phyloP scores from a whole-genome alignment of 2,797 vertebrate genomes.

The Eulemur albifrons region DNA sequence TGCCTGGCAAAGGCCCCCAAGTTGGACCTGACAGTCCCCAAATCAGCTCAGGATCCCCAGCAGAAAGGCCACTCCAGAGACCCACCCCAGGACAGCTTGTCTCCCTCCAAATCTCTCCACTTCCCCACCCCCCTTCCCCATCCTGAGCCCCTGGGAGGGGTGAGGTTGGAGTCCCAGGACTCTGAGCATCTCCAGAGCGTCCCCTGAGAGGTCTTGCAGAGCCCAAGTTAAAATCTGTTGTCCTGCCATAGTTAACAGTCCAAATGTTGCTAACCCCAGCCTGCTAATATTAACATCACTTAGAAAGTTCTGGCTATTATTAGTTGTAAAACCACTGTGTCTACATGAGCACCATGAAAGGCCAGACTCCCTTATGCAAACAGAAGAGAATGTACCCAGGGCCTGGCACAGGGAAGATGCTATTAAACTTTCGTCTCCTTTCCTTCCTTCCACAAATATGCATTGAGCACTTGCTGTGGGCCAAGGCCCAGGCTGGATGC shows the following conservation, averaged over 20 bases:
- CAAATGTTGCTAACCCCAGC: background rate
- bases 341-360: background rate
- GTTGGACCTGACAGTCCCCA: background rate
- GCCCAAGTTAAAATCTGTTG: background rate
- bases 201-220: background rate
- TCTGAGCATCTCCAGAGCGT: background rate
- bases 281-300: background rate
- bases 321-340: background rate
- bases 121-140: background rate
- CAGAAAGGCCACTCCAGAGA: background rate
- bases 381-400: background rate
- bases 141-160: background rate
- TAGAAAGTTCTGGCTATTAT: background rate
- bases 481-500: background rate
- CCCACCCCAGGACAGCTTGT: background rate
- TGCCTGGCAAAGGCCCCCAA: background rate
- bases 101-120: background rate
- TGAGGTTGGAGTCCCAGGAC: background rate
- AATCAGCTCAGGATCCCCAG: background rate
- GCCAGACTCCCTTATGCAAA: background rate
- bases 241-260: background rate
- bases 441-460: background rate
- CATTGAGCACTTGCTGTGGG: background rate
- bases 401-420: background rate
- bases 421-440: background rate